Evolutionary conservation across 2,797 vertebrate species (phyloP), one percentile per base, ranked within the genome.

Genomic region (Streptopelia turtur): DNA sequence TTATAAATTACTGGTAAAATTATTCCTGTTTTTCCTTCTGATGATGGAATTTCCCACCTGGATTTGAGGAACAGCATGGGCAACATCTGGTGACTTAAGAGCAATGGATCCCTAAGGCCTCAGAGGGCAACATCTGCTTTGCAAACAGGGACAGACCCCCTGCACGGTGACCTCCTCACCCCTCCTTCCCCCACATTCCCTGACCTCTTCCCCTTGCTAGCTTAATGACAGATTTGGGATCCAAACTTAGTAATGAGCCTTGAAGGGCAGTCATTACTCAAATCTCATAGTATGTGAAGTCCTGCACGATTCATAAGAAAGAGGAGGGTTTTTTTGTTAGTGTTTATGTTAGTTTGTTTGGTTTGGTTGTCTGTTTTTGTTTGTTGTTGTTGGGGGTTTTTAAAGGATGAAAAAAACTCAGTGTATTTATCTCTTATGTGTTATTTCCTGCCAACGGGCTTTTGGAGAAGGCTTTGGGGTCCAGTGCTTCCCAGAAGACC

Each of bases 201-300:
- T 95, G 93, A 93, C 89, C 91, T 94, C 89, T 96, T 92, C 76
- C 68, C 87, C 82, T 88, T 87, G 33, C 75, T 74, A 37, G 45
- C 43, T 85, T 94, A 96, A 90, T 97, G 94, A 90, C 84, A 83
- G 75, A 89, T 93, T 93, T 94, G 83, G 87, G 84, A 91, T 92
- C 89, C 87, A 93, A 64, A 95, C 56, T 91, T 2, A 0, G 64
- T 91, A 93, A 94, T 95, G 92, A 95, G 68, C 81, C 75, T 81
- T 80, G 75, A 95, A 95, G 43, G 75, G 30, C 61, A 92, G 63
- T 84, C 64, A 68, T 96, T 95, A 87, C 47, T 94, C 27, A 37
- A 45, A 22, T 91, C 60, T 33, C 82, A 31, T 60, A 13, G 61
- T 74, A 60, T 94, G 84, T 87, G 90, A 84, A 86, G 71, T 89